Conservation (phyloP, 1,140 invertebrate genomes). For the Drosophila dunni region DNA sequence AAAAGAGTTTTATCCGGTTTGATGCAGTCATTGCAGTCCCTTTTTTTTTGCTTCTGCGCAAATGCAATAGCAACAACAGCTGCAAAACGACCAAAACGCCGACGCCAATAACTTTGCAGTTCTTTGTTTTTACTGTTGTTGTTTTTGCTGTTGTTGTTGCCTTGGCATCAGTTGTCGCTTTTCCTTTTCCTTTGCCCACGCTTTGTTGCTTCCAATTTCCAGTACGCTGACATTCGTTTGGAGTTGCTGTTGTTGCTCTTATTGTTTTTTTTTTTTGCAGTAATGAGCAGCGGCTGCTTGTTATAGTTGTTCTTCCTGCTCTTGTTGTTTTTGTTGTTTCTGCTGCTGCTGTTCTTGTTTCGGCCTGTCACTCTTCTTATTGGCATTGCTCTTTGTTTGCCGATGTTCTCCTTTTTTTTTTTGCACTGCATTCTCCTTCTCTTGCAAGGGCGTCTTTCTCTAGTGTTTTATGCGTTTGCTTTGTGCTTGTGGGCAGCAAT, state of each 20-base stretch:
- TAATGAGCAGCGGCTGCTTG: constrained; percentile 45
- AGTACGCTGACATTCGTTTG: constrained; percentile 9
- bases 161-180: constrained; percentile 36
- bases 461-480: constrained; percentile 28
- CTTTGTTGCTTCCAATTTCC: constrained; percentile 37
- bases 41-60: constrained; percentile 47
- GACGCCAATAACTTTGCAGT: constrained; percentile 48
- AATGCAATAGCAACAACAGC: constrained; percentile 44
- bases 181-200: constrained; percentile 50
- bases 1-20: constrained; percentile 41
- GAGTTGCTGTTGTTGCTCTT: constrained; percentile 28
- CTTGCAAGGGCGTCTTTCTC: constrained; percentile 31
- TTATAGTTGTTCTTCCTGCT: constrained; percentile 4
- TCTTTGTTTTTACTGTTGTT: constrained; percentile 23
- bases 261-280: constrained; percentile 33
- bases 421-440: neutral
- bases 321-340: constrained; percentile 16
- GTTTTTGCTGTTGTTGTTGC: constrained; percentile 31
- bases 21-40: constrained; percentile 32
- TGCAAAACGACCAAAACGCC: constrained; percentile 39
- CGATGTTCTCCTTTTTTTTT: constrained; percentile 1
- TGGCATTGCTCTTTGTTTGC: constrained; percentile 52
- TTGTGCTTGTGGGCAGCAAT: constrained; percentile 14
- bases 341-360: constrained; percentile 22
- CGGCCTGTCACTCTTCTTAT: constrained; percentile 53